Evolutionary conservation across 1,140 invertebrate species (phyloP), one percentile per base, ranked within the genome.

Genomic region (roundworm (Caenorhabditis elegans)): DNA sequence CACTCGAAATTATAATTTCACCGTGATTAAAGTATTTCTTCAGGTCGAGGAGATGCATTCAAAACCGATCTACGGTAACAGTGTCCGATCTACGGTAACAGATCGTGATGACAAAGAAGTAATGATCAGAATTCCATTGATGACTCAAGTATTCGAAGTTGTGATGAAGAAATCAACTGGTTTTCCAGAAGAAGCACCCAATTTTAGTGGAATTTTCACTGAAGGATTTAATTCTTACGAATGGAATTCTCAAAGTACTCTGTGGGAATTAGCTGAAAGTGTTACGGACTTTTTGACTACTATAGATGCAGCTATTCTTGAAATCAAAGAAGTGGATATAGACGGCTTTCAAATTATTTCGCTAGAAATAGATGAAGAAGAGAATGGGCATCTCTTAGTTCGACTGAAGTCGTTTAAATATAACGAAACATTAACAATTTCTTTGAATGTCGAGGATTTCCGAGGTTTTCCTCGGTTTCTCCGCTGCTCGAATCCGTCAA

Each of bases 91-190:
- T 3, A 39, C 60, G 11, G 60, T 70, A 11, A n/a, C 34, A 39
- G 19, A n/a, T 22, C 43, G 5, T 43, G 60, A 70, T 31, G 26
- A 70, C 3, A 22, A 22, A 19, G 34, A 43, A 2, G 60, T 39
- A 10, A n/a, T 17, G 1, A 22, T 70, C 10, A n/a, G 60, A 22
- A 70, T 70, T n/a, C 60, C 60, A 22, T 28, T 70, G 0, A 70
- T 70, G 60, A 70, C 60, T 22, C 60, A 70, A 70, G 39, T 70
- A 22, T 70, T 70, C 13, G 31, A 70, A 70, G n/a, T 70, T 22
- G 28, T 34, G 0, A 70, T 70, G 8, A 31, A 15, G 2, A 70
- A 22, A 39, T 39, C 60, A 11, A 26, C 22, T 17, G 3, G 26
- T 39, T 70, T 70, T 43, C 60, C 60, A 17, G 31, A 39, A 39